Evolutionary conservation across 1,140 invertebrate genomes (phyloP).

Genomic region (Globodera rostochiensis): DNA sequence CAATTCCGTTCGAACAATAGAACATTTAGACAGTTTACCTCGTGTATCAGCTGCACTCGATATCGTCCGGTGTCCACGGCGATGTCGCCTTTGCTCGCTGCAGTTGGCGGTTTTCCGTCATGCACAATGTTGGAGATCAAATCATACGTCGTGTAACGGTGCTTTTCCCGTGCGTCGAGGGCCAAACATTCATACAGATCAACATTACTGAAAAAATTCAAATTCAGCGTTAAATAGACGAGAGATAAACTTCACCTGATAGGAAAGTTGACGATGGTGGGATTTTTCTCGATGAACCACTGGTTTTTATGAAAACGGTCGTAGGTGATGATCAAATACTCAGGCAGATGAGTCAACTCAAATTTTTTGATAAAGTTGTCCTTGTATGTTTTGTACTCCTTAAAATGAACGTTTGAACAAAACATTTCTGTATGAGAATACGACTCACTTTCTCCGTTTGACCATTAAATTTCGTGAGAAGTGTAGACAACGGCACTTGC

Average conservation of each 20-base stretch:
- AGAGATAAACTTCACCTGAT: slow-evolving; percentile 76
- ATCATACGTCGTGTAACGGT: slow-evolving; percentile 86
- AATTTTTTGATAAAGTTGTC: slow-evolving; percentile 96
- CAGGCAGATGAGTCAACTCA: slow-evolving; percentile 88
- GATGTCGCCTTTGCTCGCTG: slow-evolving; percentile 25
- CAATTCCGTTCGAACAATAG: not conserved
- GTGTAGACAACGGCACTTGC: slow-evolving; percentile 82
- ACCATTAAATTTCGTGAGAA: slow-evolving; percentile 95
- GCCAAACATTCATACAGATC: slow-evolving; percentile 93
- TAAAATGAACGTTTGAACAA: slow-evolving; percentile 22
- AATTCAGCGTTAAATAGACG: not conserved
- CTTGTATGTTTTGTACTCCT: slow-evolving; percentile 97
- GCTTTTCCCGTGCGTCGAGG: slow-evolving; percentile 69
- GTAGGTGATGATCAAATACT: slow-evolving; percentile 95
- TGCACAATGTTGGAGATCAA: slow-evolving; percentile 96
- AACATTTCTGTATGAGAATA: slow-evolving; percentile 1
- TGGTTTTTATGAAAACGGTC: slow-evolving; percentile 96
- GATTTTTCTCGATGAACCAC: slow-evolving; percentile 98
- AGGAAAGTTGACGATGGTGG: slow-evolving; percentile 98
- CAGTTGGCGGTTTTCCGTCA: slow-evolving; percentile 81
- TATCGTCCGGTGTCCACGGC: slow-evolving; percentile 76
- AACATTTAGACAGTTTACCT: slow-evolving; percentile 72
- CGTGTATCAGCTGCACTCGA: slow-evolving; percentile 90
- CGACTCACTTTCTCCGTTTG: slow-evolving; percentile 76
- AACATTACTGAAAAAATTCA: slow-evolving; percentile 76